Evolutionary conservation across 1,140 invertebrate genomes (phyloP).

Genomic region (Euura saliciscinereae): DNA sequence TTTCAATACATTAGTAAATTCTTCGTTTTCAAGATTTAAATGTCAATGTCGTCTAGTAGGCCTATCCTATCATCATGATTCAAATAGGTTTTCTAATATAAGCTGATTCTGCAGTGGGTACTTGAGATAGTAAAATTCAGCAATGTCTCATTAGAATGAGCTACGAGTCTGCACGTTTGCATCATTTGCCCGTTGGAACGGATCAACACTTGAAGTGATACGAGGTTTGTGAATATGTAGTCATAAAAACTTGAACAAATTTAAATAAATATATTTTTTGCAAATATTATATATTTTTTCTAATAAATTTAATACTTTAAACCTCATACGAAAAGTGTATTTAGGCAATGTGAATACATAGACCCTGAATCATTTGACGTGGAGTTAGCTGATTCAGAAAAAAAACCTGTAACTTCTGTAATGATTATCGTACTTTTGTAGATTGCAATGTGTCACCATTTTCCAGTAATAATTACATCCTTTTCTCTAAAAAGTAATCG

Average conservation of each 20-base stretch:
- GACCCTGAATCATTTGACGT: background rate
- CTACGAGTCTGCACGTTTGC: no score
- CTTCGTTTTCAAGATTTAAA: background rate
- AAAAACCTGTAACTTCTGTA: background rate
- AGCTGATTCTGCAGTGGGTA: background rate
- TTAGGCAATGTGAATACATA: background rate
- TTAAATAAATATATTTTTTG: background rate
- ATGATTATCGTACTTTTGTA: background rate
- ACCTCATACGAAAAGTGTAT: background rate
- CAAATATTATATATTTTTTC: background rate
- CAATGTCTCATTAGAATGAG: no score
- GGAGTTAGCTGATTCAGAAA: background rate
- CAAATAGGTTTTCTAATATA: slow-evolving; percentile 4
- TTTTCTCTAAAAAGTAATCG: no score
- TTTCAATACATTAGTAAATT: background rate
- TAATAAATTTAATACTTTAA: background rate
- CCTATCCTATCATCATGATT: background rate
- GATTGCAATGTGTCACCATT: no score
- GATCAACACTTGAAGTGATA: background rate
- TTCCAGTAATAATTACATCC: no score
- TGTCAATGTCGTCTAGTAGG: background rate
- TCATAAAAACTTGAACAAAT: background rate
- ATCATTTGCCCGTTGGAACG: background rate
- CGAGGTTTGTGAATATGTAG: background rate
- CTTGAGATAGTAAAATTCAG: background rate